Percentiles rank a stretch among this genome's conserved stretches.
Conservation (phyloP, 2,113 vertebrate species). For the Cygnus buccinator region DNA sequence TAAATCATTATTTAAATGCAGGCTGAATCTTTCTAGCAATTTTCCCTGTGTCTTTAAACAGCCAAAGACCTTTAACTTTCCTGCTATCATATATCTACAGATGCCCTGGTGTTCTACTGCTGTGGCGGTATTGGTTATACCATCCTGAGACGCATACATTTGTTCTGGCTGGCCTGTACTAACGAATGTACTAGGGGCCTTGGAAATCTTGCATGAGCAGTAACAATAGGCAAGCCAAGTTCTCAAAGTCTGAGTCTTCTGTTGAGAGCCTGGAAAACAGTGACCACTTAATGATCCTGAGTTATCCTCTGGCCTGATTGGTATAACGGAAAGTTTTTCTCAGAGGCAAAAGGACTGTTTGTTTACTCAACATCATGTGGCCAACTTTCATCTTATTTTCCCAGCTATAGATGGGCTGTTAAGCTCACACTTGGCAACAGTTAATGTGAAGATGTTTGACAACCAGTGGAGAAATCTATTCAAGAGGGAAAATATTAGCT, state of each 20-base stretch:
- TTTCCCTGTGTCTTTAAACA: background rate
- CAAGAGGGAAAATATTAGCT: constrained; percentile 47
- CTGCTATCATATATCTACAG: background rate
- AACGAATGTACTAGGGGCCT: background rate
- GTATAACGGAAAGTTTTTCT: constrained; percentile 17
- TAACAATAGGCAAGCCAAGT: background rate
- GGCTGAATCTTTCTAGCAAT: background rate
- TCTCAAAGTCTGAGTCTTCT: constrained; percentile 25
- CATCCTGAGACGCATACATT: background rate
- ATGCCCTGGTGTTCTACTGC: background rate
- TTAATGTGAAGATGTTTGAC: constrained; percentile 55
- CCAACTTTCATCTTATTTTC: constrained; percentile 51
- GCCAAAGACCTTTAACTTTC: background rate
- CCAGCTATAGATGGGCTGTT: constrained; percentile 23
- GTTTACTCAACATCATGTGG: constrained; percentile 8
- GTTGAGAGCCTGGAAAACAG: constrained; percentile 14
- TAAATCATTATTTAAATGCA: background rate
- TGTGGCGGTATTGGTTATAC: background rate
- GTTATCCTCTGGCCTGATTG: background rate
- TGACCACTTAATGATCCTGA: background rate
- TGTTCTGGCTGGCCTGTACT: background rate
- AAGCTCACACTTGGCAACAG: constrained; percentile 34
- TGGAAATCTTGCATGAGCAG: background rate
- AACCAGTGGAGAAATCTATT: constrained; percentile 45
- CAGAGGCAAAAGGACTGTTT: constrained; percentile 31